Evolutionary conservation across 1,140 invertebrate genomes (phyloP).

Genomic region (Euura lappo): DNA sequence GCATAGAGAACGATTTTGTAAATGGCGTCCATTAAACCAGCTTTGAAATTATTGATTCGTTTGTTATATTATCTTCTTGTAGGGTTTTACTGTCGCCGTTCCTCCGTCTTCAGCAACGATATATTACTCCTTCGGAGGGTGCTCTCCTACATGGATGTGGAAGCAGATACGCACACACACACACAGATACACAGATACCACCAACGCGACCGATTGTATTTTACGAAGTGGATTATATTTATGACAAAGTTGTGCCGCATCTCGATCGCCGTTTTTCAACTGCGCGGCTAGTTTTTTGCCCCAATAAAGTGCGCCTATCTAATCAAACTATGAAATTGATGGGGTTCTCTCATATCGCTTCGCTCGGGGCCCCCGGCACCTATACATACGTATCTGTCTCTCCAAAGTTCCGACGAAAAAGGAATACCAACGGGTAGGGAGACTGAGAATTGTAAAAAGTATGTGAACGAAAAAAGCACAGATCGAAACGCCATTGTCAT

Average conservation of each 20-base stretch:
- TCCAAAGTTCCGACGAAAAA: neutral
- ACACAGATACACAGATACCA: too few species aligned
- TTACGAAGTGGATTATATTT: conserved; percentile 45
- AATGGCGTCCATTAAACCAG: too few species aligned
- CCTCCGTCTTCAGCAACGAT: too few species aligned
- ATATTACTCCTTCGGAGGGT: too few species aligned
- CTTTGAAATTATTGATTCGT: too few species aligned
- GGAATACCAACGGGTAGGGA: neutral
- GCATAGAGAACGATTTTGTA: too few species aligned
- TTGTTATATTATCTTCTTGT: too few species aligned
- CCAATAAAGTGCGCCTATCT: conserved; percentile 49
- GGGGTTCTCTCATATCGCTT: conserved; percentile 39
- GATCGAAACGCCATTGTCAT: neutral
- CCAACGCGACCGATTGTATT: conserved; percentile 33
- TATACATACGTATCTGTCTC: conserved; percentile 28
- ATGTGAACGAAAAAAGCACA: too few species aligned
- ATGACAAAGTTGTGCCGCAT: conserved; percentile 44
- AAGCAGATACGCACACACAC: too few species aligned
- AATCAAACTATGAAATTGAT: conserved; percentile 43
- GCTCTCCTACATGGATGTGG: too few species aligned
- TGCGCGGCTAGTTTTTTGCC: conserved; percentile 29
- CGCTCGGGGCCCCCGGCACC: conserved; percentile 17
- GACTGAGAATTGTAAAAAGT: too few species aligned
- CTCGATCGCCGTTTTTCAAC: conserved; percentile 37
- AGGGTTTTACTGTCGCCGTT: too few species aligned